Evolutionary conservation across 2,113 vertebrate species (phyloP).

Genomic region (Mobula birostris): DNA sequence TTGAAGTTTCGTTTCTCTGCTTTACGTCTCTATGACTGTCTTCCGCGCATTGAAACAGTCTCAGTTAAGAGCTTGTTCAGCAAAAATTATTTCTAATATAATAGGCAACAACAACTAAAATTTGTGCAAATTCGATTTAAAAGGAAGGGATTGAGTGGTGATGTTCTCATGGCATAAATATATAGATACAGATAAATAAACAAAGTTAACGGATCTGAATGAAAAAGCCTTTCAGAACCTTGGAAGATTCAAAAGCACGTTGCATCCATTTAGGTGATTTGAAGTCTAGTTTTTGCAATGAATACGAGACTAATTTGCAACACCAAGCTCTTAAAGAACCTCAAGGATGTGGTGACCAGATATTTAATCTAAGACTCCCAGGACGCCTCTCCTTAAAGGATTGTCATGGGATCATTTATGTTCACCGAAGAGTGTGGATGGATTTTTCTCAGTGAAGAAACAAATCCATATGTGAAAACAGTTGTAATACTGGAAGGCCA

Average conservation of each 20-base stretch:
- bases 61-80: not conserved
- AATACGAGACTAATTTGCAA: not conserved
- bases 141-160: not conserved
- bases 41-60: not conserved
- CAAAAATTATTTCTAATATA: not conserved
- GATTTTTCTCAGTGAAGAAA: not conserved
- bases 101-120: not conserved
- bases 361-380: not conserved
- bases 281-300: not conserved
- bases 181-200: not conserved
- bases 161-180: not conserved
- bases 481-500: not conserved
- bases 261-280: not conserved
- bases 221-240: not conserved
- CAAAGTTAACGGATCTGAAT: not conserved
- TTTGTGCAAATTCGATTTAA: not conserved
- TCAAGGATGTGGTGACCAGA: not conserved
- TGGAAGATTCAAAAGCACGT: not conserved
- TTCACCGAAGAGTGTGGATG: not conserved
- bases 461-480: not conserved
- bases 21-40: too few relatives aligned
- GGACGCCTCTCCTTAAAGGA: not conserved
- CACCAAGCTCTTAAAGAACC: not conserved
- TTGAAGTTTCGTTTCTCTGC: too few relatives aligned
- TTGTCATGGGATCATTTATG: not conserved